A percentile compares a stretch with the other conserved stretches of the same genome.
Evolutionary conservation across 2,113 vertebrate genomes (phyloP).

Genomic region (Crotalus viridis): DNA sequence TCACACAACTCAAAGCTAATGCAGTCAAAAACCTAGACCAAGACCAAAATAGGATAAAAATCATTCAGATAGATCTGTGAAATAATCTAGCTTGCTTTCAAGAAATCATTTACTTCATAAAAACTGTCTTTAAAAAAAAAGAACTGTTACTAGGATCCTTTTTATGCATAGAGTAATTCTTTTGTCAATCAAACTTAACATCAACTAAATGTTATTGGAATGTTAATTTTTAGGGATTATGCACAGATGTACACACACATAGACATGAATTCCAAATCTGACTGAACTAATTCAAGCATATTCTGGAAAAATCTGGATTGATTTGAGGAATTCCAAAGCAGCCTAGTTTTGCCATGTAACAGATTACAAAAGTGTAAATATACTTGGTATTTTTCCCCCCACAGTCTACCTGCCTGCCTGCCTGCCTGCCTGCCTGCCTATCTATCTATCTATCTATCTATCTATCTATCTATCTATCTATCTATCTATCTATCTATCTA

Average conservation of each 20-base stretch:
- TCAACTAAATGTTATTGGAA: background rate
- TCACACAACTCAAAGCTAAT: background rate
- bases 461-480: too few species aligned
- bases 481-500: too few species aligned
- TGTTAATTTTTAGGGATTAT: background rate
- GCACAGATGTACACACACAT: background rate
- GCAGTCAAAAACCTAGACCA: background rate
- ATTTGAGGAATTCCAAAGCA: background rate
- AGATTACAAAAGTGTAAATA: background rate
- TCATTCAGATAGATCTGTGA: background rate
- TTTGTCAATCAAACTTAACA: background rate
- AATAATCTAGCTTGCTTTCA: background rate
- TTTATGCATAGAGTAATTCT: background rate
- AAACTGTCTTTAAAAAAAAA: background rate
- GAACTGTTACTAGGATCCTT: background rate
- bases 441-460: too few species aligned
- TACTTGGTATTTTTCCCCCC: background rate
- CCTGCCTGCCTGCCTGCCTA: too few species aligned
- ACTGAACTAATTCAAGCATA: background rate
- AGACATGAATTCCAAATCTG: background rate
- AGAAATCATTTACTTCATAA: conserved; percentile 4
- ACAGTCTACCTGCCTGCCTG: background rate
- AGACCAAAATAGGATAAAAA: conserved; percentile 14
- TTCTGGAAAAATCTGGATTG: background rate
- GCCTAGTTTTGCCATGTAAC: background rate